A percentile compares a stretch with the other conserved stretches of the same genome.
Evolutionary conservation across 2,888 invertebrate genomes (phyloP).

Genomic region (Caenorhabditis zanzibari): DNA sequence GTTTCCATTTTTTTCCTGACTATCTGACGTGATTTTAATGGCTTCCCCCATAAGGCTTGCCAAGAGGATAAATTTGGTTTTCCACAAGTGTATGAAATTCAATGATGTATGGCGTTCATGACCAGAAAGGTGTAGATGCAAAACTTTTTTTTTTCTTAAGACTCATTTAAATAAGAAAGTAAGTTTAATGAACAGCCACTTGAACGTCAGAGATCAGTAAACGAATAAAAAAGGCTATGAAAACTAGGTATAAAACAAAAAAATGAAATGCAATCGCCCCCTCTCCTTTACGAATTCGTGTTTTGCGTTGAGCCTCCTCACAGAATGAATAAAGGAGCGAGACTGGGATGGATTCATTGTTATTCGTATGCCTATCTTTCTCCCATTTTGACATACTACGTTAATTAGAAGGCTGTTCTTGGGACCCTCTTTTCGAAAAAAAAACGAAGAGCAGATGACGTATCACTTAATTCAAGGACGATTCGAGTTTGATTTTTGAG

Average conservation of each 20-base stretch:
- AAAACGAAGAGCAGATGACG: neutral
- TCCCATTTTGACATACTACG: constrained; percentile 2
- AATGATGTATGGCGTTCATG: neutral
- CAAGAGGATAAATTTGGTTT: neutral
- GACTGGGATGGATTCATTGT: constrained; percentile 19
- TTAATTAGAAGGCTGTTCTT: constrained; percentile 4
- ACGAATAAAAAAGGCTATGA: neutral
- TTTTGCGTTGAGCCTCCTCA: neutral
- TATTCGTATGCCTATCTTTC: constrained; percentile 16
- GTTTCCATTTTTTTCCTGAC: neutral
- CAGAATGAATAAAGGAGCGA: neutral
- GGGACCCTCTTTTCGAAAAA: constrained; percentile 1
- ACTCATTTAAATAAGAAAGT: no score
- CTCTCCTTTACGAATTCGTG: constrained; percentile 5
- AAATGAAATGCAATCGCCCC: neutral
- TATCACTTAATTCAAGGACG: neutral
- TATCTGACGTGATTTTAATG: neutral
- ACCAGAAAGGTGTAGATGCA: no score
- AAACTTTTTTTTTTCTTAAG: no score
- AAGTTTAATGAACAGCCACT: neutral
- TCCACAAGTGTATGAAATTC: neutral
- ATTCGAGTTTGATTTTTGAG: neutral
- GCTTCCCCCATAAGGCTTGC: neutral
- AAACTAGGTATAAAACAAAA: neutral
- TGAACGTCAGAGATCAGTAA: neutral